Base-by-base conservation (phyloP, 64 coral and sea anemone genomes). In the Trachythela sp. region DNA sequence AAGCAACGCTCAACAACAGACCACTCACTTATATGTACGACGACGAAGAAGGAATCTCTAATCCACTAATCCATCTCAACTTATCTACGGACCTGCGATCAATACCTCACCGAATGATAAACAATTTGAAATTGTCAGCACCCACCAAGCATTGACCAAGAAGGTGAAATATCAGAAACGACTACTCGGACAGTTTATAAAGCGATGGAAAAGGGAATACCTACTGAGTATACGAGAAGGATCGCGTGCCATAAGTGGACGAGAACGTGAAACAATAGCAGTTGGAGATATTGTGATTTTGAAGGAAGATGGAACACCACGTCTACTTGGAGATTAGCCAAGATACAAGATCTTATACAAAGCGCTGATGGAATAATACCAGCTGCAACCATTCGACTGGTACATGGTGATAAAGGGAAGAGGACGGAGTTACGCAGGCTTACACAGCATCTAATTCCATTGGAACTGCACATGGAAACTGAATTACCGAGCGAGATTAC, bases 351-450 rank as follows among this genome's bases (percentile, higher is more conserved):
- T 30, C 52, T 95, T 18, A 84, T 76, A 72, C 40, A 88, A 34
- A 88, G 90, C 11, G 67, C 13, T 36, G 56, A 84, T 75, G 86
- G 87, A 30, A 31, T 90, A 42, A 49, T 90, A 39, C 91, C 88
- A 84, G 91, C 90, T 77, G 90, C 86, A 33, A 70, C 87, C 15
- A 85, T 95, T 36, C 72, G 80, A 77, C 85, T 92, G 33, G 84
- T 48, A 22, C 84, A 84, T 40, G 88, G 83, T 59, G 94, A 91
- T 26, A 26, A 22, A 70, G 24, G 64, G 24, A 70, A 32, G 30
- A 22, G 8, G 8, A 70, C 30, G 4, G 20, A 70, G 30, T 70
- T 70, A n/a, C 64, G 64, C 30, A 22, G 64, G 18, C 64, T 22
- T 9, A 32, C 24, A 22, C 64, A 70, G 24, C 24, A 70, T 70